Conservation (phyloP, 1,140 invertebrate genomes). For the Ostrea edulis region DNA sequence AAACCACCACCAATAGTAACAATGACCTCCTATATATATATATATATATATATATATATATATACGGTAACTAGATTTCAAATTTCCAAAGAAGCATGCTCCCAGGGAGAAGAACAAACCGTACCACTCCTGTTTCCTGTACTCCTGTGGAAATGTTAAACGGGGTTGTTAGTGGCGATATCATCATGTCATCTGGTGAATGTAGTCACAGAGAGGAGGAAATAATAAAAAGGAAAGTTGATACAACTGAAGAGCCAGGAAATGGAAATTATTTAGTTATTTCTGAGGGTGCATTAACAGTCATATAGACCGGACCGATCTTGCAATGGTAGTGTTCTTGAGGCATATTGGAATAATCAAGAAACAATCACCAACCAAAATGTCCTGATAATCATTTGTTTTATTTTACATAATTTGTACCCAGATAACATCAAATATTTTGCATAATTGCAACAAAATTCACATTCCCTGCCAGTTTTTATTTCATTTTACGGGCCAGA, state of each 20-base stretch:
- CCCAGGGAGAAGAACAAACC: too few species aligned
- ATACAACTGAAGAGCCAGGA: background rate
- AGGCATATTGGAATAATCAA: background rate
- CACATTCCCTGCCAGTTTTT: constrained; percentile 28
- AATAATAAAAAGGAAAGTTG: background rate
- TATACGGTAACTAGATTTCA: too few species aligned
- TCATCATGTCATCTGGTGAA: background rate
- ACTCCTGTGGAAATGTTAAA: background rate
- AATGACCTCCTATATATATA: too few species aligned
- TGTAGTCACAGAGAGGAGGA: background rate
- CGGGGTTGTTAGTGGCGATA: background rate
- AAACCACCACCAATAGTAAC: too few species aligned
- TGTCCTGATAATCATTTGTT: constrained; percentile 22
- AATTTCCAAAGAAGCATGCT: too few species aligned
- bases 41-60: too few species aligned
- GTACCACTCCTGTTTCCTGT: too few species aligned
- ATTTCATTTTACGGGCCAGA: background rate
- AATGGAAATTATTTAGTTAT: background rate
- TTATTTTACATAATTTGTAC: constrained; percentile 10
- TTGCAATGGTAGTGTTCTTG: background rate
- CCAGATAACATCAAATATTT: background rate
- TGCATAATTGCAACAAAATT: background rate
- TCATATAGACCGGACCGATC: background rate
- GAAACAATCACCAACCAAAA: constrained; percentile 7
- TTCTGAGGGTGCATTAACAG: background rate